Percentiles rank a stretch among this genome's conserved stretches.
Evolutionary conservation across 2,888 invertebrate genomes (phyloP).

Genomic region (Campopleginae sp.): DNA sequence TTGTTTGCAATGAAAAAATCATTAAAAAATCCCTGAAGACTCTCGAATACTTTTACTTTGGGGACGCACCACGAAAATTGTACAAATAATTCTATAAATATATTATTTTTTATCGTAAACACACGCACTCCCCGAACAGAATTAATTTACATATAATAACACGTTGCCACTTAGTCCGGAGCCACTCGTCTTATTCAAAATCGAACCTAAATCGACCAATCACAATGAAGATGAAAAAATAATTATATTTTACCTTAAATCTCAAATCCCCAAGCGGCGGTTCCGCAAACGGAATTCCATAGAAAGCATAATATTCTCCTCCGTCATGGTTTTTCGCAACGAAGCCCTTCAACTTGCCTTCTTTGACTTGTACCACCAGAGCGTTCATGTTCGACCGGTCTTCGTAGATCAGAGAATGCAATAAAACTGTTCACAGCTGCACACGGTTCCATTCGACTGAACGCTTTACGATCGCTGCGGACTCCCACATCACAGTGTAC

Average conservation of each 20-base stretch:
- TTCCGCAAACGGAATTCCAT: slow-evolving; percentile 82
- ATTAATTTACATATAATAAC: too few species aligned
- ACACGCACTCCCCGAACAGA: too few species aligned
- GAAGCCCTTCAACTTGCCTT: slow-evolving; percentile 80
- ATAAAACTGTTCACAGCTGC: background rate
- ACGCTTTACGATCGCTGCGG: background rate
- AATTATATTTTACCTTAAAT: slow-evolving; percentile 79
- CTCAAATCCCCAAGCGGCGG: slow-evolving; percentile 82
- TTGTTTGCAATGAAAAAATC: too few species aligned
- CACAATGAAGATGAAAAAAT: background rate
- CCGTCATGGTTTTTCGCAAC: slow-evolving; percentile 73
- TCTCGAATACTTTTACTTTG: too few species aligned
- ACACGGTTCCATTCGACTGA: background rate
- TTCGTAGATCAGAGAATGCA: background rate
- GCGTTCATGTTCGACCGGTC: slow-evolving; percentile 66
- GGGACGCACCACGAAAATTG: too few species aligned
- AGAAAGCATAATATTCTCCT: slow-evolving; percentile 77
- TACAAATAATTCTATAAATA: too few species aligned
- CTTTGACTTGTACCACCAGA: slow-evolving; percentile 75
- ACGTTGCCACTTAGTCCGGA: too few species aligned
- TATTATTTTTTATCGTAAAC: too few species aligned
- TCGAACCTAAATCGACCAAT: too few species aligned
- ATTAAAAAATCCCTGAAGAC: too few species aligned
- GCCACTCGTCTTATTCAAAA: too few species aligned
- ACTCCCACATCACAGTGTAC: background rate